These are phyloP conservation scores for Hirtodrosophila confusa DNA, from an alignment of 2,888 invertebrate species.

Conservation along the genomic window DNA sequence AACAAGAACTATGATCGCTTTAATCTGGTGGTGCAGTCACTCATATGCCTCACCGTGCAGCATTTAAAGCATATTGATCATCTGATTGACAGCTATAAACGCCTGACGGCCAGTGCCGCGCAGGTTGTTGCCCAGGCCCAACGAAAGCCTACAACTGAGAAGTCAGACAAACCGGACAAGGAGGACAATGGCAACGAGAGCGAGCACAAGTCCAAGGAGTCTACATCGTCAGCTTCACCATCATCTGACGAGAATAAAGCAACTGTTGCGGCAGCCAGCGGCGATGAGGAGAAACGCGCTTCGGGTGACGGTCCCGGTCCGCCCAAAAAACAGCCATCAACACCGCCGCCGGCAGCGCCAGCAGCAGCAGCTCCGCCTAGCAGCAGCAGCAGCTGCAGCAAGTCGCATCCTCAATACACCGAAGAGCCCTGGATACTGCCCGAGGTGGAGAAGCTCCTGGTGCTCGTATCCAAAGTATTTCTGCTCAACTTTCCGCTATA, in stretches of 20 bases:
- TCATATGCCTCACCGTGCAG: conserved; percentile 92
- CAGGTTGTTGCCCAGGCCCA: conserved; percentile 69
- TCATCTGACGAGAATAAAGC: conserved; percentile 40
- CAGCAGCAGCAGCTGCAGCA: conserved; percentile 29
- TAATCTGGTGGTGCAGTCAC: conserved; percentile 94
- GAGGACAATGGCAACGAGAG: conserved; percentile 43
- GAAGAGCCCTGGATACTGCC: conserved; percentile 89
- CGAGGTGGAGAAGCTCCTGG: conserved; percentile 94
- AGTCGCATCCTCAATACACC: conserved; percentile 75
- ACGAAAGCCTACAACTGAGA: conserved; percentile 30
- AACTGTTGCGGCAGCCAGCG: conserved; percentile 18
- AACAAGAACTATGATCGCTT: conserved; percentile 96
- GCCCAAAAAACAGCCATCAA: conserved; percentile 44
- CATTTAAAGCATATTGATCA: conserved; percentile 90
- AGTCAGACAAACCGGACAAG: conserved; percentile 27
- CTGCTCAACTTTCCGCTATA: conserved; percentile 95
- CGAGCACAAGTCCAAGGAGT: conserved; percentile 55
- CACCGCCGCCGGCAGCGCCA: conserved; percentile 29
- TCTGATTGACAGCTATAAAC: conserved; percentile 85
- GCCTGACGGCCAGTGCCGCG: conserved; percentile 76
- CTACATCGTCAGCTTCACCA: conserved; percentile 9
- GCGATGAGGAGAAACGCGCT: conserved; percentile 50
- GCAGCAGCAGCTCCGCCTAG: background rate
- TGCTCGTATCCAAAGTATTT: conserved; percentile 94
- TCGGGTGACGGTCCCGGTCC: conserved; percentile 65